phyloP scores from a whole-genome alignment of 2,113 vertebrate genomes.

The Ophiodon elongatus region DNA sequence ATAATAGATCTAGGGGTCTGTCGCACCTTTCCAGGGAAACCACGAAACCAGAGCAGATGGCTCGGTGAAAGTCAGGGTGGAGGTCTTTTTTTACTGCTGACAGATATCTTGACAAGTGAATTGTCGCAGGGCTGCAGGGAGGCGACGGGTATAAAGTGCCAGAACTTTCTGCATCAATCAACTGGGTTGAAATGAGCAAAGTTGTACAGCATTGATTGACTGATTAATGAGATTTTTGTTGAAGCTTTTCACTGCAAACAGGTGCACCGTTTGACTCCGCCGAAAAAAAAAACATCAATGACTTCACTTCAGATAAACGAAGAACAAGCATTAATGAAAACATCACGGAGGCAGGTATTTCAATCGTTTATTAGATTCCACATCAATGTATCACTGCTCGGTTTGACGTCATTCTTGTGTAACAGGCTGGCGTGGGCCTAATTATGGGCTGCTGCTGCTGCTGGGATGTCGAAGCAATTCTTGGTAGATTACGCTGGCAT shows the following conservation, averaged over 20 bases:
- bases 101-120: conserved; percentile 27
- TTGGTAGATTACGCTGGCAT: background rate
- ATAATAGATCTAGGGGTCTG: conserved; percentile 6
- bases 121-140: conserved; percentile 6
- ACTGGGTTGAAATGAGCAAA: background rate
- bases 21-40: background rate
- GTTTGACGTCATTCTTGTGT: background rate
- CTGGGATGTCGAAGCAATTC: background rate
- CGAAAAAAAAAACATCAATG: background rate
- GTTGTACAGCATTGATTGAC: background rate
- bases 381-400: background rate
- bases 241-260: conserved; percentile 7
- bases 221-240: background rate
- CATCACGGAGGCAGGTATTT: background rate
- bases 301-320: background rate
- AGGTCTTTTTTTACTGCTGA: conserved; percentile 22
- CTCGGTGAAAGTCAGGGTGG: conserved; percentile 15
- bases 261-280: background rate
- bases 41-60: conserved; percentile 10
- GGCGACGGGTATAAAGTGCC: background rate
- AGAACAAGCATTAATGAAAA: background rate
- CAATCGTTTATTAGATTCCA: conserved; percentile 1
- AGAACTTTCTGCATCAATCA: conserved; percentile 16
- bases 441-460: conserved; percentile 11
- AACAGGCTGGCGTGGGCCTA: background rate